Conservation (phyloP, 2,888 invertebrate species). For the Linnaemya vulpina region DNA sequence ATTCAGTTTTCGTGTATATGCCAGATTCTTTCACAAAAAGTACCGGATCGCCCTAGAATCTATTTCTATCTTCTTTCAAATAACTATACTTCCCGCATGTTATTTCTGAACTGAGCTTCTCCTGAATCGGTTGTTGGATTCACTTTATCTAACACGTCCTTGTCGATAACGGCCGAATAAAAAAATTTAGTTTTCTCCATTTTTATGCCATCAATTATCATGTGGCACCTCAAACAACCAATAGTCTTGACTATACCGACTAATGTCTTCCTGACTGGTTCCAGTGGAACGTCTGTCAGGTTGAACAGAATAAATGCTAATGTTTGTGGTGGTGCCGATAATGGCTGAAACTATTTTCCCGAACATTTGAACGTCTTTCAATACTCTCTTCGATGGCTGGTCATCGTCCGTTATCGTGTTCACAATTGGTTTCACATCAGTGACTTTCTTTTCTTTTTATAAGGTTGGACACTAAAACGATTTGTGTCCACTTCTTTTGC, state of each 20-base stretch:
- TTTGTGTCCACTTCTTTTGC: conserved; percentile 4
- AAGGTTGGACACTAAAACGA: conserved; percentile 12
- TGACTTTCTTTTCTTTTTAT: background rate
- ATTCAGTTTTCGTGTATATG: background rate
- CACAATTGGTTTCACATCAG: background rate
- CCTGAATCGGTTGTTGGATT: background rate
- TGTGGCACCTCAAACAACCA: too few species aligned
- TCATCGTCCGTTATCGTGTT: background rate
- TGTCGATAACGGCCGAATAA: background rate
- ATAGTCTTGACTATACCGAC: too few species aligned
- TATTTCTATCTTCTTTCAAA: background rate
- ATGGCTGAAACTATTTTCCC: too few species aligned
- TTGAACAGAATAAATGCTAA: background rate
- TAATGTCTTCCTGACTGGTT: too few species aligned
- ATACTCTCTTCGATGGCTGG: too few species aligned
- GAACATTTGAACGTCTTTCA: too few species aligned
- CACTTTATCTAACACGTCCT: background rate
- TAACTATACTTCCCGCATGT: background rate
- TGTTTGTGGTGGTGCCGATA: too few species aligned
- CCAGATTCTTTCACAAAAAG: background rate
- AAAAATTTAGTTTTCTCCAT: background rate
- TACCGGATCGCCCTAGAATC: background rate
- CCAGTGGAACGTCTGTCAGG: too few species aligned
- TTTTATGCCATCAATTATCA: background rate
- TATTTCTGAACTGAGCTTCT: background rate